These are phyloP conservation scores for Erythrolamprus reginae DNA, from an alignment of 2,113 vertebrate genomes.

Conservation along the genomic window DNA sequence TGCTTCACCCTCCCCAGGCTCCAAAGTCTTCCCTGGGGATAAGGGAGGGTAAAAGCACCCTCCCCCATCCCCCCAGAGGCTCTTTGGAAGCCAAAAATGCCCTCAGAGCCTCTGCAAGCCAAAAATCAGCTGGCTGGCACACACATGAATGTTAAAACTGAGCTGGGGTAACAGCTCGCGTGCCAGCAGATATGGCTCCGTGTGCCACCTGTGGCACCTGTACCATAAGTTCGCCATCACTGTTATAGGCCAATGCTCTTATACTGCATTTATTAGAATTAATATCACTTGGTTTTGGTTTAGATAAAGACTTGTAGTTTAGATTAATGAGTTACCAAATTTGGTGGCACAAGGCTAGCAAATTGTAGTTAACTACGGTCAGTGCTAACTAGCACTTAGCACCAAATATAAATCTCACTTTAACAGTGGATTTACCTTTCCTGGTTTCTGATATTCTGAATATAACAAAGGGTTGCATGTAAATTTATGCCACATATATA, in stretches of 20 bases:
- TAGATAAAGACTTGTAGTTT: background rate
- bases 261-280: background rate
- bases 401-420: background rate
- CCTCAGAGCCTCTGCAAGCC: too few relatives aligned
- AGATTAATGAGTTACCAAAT: background rate
- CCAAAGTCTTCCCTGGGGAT: too few relatives aligned
- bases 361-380: background rate
- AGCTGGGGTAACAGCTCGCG: too few relatives aligned
- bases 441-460: background rate
- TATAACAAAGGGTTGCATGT: background rate
- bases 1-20: too few relatives aligned
- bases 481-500: background rate
- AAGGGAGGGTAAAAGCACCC: too few relatives aligned
- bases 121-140: too few relatives aligned
- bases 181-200: too few relatives aligned
- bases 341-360: background rate
- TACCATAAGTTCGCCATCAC: too few relatives aligned
- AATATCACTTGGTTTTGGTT: background rate
- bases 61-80: too few relatives aligned
- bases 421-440: background rate
- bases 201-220: too few relatives aligned
- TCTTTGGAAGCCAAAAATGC: too few relatives aligned
- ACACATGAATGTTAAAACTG: too few relatives aligned
- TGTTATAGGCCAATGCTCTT: background rate
- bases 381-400: background rate